Percentiles rank a stretch among this genome's conserved stretches.
Conservation (phyloP, 2,797 vertebrate species). For the Pipistrellus kuhlii region DNA sequence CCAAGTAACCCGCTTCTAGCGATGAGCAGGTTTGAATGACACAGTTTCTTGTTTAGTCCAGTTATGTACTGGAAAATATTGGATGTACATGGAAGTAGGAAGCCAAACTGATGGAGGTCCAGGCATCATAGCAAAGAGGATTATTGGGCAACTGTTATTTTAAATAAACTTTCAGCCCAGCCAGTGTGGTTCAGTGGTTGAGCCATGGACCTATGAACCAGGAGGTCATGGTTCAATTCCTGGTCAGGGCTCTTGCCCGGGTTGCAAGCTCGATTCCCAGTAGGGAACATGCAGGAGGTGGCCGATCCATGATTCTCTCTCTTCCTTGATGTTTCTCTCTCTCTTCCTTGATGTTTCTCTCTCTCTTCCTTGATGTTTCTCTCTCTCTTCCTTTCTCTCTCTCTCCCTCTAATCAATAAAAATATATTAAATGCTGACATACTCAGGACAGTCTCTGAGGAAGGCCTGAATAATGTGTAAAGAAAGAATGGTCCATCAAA, state of each 20-base stretch:
- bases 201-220: too few relatives aligned
- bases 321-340: too few relatives aligned
- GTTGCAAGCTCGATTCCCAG: too few relatives aligned
- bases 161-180: neutral
- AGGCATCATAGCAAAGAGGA: constrained; percentile 71
- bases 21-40: constrained; percentile 70
- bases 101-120: constrained; percentile 25
- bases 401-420: too few relatives aligned
- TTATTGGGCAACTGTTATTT: constrained; percentile 54
- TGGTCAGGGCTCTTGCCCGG: too few relatives aligned
- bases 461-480: neutral
- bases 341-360: too few relatives aligned
- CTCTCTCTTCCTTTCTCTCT: too few relatives aligned
- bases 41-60: constrained; percentile 79
- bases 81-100: constrained; percentile 42
- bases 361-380: too few relatives aligned
- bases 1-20: constrained; percentile 72
- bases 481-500: neutral
- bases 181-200: too few relatives aligned
- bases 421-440: constrained; percentile 11
- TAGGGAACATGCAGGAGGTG: too few relatives aligned
- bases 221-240: too few relatives aligned
- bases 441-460: neutral
- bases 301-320: too few relatives aligned
- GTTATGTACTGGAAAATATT: constrained; percentile 78